Percentiles rank a stretch among this genome's conserved stretches.
Conservation (phyloP, 2,888 invertebrate genomes). For the Prenolepis imparis region DNA sequence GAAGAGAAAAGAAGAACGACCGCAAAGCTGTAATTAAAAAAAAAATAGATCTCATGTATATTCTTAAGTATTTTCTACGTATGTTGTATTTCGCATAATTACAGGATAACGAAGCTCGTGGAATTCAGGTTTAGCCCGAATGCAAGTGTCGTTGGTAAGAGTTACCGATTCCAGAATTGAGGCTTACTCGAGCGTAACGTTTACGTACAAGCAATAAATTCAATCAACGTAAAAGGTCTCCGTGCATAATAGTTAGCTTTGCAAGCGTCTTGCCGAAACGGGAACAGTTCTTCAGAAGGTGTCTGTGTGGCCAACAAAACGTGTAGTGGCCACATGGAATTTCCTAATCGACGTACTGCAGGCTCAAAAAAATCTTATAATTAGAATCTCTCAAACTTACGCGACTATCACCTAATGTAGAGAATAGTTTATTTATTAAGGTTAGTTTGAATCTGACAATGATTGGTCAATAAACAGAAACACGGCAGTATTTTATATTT, state of each 20-base stretch:
- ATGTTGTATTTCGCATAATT: slow-evolving; percentile 49
- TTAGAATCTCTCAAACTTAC: slow-evolving; percentile 32
- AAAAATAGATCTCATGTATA: slow-evolving; percentile 3
- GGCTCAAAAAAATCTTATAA: slow-evolving; percentile 11
- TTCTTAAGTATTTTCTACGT: slow-evolving; percentile 39
- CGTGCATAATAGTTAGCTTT: slow-evolving; percentile 61
- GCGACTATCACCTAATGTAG: background rate
- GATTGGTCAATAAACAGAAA: slow-evolving; percentile 46
- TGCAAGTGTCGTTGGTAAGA: slow-evolving; percentile 64
- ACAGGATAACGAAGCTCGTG: slow-evolving; percentile 53
- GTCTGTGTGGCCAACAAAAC: slow-evolving; percentile 18
- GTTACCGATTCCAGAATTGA: slow-evolving; percentile 60
- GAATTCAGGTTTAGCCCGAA: slow-evolving; percentile 48
- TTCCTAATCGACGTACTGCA: slow-evolving; percentile 11
- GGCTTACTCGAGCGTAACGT: slow-evolving; percentile 72
- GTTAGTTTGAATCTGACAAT: slow-evolving; percentile 13
- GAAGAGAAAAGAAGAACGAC: background rate
- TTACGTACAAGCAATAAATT: slow-evolving; percentile 66
- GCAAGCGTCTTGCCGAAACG: slow-evolving; percentile 46
- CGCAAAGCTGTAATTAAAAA: background rate
- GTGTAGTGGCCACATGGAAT: slow-evolving; percentile 34
- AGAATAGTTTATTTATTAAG: slow-evolving; percentile 17
- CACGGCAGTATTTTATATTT: slow-evolving; percentile 29
- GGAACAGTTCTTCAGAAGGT: slow-evolving; percentile 40
- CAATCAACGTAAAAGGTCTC: slow-evolving; percentile 68